Conservation (phyloP, 2,113 vertebrate genomes). For the Ursus arctos region DNA sequence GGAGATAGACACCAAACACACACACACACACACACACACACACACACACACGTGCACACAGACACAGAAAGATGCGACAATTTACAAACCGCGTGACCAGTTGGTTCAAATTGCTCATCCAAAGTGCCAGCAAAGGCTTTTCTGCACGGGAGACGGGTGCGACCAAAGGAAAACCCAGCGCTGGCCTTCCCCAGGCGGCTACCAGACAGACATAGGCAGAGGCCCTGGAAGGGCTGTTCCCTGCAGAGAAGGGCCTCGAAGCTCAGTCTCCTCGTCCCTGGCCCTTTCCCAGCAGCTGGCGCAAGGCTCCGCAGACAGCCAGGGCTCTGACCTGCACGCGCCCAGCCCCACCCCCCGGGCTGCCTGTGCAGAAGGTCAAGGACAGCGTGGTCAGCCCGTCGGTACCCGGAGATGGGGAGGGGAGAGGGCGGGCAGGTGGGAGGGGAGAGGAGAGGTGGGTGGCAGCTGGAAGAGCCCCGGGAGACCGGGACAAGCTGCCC, state of each 20-base stretch:
- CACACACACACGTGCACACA: background rate
- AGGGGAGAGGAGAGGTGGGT: background rate
- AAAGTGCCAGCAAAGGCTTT: background rate
- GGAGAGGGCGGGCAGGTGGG: fast-evolving
- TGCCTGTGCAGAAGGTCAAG: background rate
- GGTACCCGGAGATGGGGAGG: fast-evolving
- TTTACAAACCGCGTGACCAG: background rate
- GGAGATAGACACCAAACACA: background rate
- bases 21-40: background rate
- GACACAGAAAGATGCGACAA: background rate
- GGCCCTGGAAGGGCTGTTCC: background rate
- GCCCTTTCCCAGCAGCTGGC: background rate
- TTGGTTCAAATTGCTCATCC: background rate
- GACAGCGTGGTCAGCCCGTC: fast-evolving
- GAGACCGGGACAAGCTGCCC: background rate
- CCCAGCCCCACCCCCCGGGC: background rate
- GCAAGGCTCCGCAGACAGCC: background rate
- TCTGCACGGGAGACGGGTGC: background rate
- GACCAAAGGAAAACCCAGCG: background rate
- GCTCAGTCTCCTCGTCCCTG: background rate
- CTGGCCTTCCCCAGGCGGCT: background rate
- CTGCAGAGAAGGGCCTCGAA: background rate
- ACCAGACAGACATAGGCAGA: background rate
- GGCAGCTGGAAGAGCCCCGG: background rate
- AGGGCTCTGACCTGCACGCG: background rate